phyloP scores from a whole-genome alignment of 2,113 vertebrate genomes.

The Cheirogaleus medius region DNA sequence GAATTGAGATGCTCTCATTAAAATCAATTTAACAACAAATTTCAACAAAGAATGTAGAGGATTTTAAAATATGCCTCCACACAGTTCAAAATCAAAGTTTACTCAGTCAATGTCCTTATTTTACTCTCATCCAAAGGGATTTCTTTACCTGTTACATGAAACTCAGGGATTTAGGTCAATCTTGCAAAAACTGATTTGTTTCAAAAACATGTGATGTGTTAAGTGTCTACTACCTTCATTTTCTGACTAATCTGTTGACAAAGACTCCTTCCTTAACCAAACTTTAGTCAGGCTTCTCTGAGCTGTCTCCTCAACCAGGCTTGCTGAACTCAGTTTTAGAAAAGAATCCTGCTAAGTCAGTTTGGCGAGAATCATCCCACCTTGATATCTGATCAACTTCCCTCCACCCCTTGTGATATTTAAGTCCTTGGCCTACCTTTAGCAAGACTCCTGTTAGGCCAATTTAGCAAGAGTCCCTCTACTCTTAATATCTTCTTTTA shows the following conservation, averaged over 20 bases:
- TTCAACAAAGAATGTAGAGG: background rate
- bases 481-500: background rate
- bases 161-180: background rate
- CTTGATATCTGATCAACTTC: background rate
- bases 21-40: background rate
- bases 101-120: background rate
- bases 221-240: background rate
- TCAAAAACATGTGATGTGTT: background rate
- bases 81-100: background rate
- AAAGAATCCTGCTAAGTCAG: background rate
- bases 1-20: background rate
- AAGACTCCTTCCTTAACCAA: background rate
- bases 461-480: background rate
- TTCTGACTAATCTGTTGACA: background rate
- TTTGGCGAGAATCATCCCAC: background rate
- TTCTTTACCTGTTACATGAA: background rate
- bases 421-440: background rate
- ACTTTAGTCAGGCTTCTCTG: background rate
- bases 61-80: slow-evolving; percentile 22
- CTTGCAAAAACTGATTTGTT: background rate
- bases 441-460: background rate
- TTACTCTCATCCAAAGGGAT: background rate
- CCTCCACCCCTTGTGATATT: rapidly evolving
- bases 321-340: background rate
- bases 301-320: background rate